Conservation (phyloP, 2,888 invertebrate species). For the Labia minor region DNA sequence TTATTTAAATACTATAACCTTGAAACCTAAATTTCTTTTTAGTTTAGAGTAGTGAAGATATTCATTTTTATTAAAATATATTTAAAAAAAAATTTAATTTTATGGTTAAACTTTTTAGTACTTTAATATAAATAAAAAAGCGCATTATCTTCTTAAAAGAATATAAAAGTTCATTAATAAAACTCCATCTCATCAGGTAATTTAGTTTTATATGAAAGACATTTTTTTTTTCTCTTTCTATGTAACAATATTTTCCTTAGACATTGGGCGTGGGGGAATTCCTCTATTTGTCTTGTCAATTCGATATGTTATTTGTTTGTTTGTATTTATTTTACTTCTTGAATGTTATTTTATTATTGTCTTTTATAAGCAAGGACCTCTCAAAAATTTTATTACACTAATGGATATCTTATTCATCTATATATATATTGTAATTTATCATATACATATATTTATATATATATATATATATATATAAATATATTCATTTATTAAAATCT, state of each 20-base stretch:
- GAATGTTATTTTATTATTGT: conserved; percentile 25
- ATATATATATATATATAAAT: neutral
- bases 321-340: conserved; percentile 25
- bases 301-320: conserved; percentile 22
- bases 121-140: too few relatives aligned
- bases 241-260: conserved; percentile 19
- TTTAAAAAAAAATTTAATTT: too few relatives aligned
- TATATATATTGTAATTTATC: too few relatives aligned
- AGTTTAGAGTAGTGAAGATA: too few relatives aligned
- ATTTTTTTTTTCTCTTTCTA: neutral
- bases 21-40: too few relatives aligned
- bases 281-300: neutral
- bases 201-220: neutral
- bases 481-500: neutral
- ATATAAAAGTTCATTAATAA: neutral
- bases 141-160: conserved; percentile 13
- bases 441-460: neutral
- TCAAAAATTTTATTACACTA: conserved; percentile 32
- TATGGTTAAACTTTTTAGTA: too few relatives aligned
- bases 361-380: conserved; percentile 36
- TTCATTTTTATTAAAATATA: too few relatives aligned
- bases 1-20: too few relatives aligned
- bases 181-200: neutral
- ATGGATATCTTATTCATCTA: neutral
- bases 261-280: neutral